Conservation (phyloP, 2,888 invertebrate genomes). For the Spodoptera picta region DNA sequence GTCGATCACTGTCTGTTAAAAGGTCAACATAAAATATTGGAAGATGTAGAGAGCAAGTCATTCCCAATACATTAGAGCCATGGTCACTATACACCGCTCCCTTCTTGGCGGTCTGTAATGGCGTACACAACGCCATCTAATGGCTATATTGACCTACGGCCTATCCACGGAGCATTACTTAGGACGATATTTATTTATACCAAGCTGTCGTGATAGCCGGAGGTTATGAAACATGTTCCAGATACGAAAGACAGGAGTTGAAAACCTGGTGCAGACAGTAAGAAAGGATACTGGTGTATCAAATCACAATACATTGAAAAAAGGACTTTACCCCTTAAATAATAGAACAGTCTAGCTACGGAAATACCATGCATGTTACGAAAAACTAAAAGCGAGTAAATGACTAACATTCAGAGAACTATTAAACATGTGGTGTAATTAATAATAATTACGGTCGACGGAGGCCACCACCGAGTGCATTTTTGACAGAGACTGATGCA, state of each 20-base stretch:
- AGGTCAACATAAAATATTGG: constrained; percentile 16
- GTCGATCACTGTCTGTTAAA: constrained; percentile 6
- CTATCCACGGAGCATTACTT: constrained; percentile 36
- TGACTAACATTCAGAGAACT: constrained; percentile 19
- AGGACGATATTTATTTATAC: constrained; percentile 33
- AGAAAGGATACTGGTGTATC: too few species aligned
- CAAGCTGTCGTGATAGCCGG: constrained; percentile 28
- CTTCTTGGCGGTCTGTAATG: constrained; percentile 69
- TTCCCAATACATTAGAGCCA: constrained; percentile 29
- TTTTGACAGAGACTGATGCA: constrained; percentile 24
- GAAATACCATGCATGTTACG: constrained; percentile 9
- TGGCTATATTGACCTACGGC: constrained; percentile 79
- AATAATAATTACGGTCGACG: constrained; percentile 24
- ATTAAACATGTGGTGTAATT: constrained; percentile 21
- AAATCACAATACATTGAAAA: too few species aligned
- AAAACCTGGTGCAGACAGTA: too few species aligned
- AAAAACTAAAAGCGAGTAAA: constrained; percentile 23
- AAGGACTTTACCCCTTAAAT: too few species aligned
- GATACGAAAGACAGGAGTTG: too few species aligned
- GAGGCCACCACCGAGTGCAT: constrained; percentile 2
- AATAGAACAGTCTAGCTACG: too few species aligned
- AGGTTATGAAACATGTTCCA: constrained; percentile 17
- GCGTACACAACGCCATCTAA: constrained; percentile 74
- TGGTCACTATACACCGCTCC: constrained; percentile 60
- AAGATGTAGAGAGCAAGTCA: constrained; percentile 3